Conservation (phyloP, 2,113 vertebrate genomes). For the Rhynchopsitta pachyrhyncha region DNA sequence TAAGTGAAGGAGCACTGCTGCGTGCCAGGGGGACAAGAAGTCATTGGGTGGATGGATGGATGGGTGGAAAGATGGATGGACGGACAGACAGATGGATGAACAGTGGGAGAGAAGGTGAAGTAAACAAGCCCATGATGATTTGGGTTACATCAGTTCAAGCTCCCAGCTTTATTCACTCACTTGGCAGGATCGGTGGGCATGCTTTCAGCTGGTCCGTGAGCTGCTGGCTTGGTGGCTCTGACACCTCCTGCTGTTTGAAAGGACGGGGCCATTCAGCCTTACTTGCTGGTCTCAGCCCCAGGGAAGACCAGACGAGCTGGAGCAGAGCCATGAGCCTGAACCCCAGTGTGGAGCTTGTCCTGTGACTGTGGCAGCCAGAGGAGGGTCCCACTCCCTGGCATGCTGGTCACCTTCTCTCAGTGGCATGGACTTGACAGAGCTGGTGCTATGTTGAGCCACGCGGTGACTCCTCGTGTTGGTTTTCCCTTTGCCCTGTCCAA, state of each 20-base stretch:
- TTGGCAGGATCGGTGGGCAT: fast-evolving
- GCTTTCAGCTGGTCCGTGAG: neutral
- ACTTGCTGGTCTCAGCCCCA: neutral
- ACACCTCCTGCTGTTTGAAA: neutral
- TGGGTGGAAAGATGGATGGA: too few relatives aligned
- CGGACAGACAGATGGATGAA: neutral
- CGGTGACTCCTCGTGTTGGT: neutral
- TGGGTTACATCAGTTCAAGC: fast-evolving
- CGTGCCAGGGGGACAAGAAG: fast-evolving
- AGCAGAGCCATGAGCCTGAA: neutral
- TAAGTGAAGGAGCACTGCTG: slow-evolving; percentile 25
- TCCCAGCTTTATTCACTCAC: neutral
- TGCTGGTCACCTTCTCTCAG: fast-evolving
- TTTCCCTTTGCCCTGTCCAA: neutral
- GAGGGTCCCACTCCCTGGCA: fast-evolving
- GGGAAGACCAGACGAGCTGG: neutral
- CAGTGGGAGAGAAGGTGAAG: neutral
- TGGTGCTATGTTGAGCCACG: neutral
- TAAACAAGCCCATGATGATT: fast-evolving
- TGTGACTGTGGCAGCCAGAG: neutral
- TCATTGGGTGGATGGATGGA: fast-evolving
- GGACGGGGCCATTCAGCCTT: neutral
- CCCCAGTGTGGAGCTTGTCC: neutral
- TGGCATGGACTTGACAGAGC: slow-evolving; percentile 44
- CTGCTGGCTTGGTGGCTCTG: neutral